Percentiles rank a stretch among this genome's conserved stretches.
These are phyloP conservation scores for Drosophila nebulosa DNA, from an alignment of 1,140 invertebrate species.

Conservation along the genomic window DNA sequence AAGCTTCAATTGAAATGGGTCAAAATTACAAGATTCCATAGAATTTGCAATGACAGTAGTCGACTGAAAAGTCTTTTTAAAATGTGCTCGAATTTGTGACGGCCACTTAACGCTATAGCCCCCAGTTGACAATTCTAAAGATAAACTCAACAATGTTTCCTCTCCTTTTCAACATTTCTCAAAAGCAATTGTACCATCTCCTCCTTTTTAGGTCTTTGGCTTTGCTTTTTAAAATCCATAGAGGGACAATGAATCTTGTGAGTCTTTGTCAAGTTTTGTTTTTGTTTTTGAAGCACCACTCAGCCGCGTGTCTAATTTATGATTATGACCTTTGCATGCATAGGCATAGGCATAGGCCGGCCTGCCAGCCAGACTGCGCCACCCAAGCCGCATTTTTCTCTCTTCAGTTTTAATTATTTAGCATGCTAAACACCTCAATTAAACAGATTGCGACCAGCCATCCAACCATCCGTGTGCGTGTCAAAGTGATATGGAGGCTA, in stretches of 20 bases:
- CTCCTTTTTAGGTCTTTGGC: not conserved
- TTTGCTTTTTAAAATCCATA: not conserved
- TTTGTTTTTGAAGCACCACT: constrained; percentile 30
- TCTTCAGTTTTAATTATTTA: constrained; percentile 60
- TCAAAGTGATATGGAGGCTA: constrained; percentile 2
- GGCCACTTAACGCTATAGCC: not conserved
- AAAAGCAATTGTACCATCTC: not conserved
- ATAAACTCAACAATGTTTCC: not conserved
- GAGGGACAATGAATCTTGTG: not conserved
- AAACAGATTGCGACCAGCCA: constrained; percentile 57
- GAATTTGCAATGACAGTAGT: not conserved
- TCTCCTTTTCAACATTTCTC: not conserved
- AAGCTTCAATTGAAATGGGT: not conserved
- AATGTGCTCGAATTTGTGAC: not conserved
- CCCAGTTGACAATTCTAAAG: not conserved
- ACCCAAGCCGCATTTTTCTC: too few relatives aligned
- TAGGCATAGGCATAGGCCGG: constrained; percentile 1
- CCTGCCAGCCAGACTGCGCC: too few relatives aligned
- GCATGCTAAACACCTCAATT: constrained; percentile 72
- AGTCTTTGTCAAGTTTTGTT: not conserved
- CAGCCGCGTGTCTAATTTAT: constrained; percentile 69
- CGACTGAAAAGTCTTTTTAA: not conserved
- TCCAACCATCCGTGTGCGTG: constrained; percentile 16
- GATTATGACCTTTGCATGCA: constrained; percentile 64
- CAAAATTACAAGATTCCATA: not conserved